Base-by-base conservation (phyloP, 2,888 invertebrate genomes). In the Acanthopleura granulata region DNA sequence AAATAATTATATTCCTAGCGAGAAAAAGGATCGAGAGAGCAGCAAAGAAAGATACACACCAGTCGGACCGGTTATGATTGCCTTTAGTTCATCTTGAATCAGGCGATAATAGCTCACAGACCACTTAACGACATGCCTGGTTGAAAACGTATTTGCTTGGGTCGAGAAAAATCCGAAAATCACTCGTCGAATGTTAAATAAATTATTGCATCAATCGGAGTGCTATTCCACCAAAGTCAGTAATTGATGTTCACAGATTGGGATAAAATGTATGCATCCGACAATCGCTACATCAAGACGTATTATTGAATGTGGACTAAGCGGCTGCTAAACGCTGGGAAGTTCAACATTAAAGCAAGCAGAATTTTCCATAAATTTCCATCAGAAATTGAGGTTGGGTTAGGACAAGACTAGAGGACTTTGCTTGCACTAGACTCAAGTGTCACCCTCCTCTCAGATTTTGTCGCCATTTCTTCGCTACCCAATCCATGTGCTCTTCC, bases 341-440 rank as follows among this genome's bases (percentile, higher is more conserved):
- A 27, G 15, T 66, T 66, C 25, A 66, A 66, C 66, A 66, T 27
- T 66, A 27, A 66, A 66, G 29, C 66, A 66, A 66, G 66, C 66
- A 66, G 22, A 27, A 25, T 66, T 66, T 66, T 66, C 66, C 66
- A 66, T 66, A 66, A 66, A 66, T 66, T 66, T 66, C 66, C 66
- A 66, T 66, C 66, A 27, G 18, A 18, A 16, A 66, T 6, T 27
- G 29, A 66, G 22, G 66, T 66, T 25, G 25, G n/a, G 18, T 25
- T 15, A 22, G 66, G 66, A 66, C 66, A 57, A 57, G 22, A 22
- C 57, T 57, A 4, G 57, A 57, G 57, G 12, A 57, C n/a, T 6
- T 57, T 57, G 22, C 57, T 4, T n/a, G 3, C n/a, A 57, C 22
- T 57, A 22, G 57, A 40, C 9, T 40, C 40, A 40, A 40, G 40